A percentile compares a stretch with the other conserved stretches of the same genome.
Conservation (phyloP, 2,888 invertebrate species). For the Smittia aterrima region DNA sequence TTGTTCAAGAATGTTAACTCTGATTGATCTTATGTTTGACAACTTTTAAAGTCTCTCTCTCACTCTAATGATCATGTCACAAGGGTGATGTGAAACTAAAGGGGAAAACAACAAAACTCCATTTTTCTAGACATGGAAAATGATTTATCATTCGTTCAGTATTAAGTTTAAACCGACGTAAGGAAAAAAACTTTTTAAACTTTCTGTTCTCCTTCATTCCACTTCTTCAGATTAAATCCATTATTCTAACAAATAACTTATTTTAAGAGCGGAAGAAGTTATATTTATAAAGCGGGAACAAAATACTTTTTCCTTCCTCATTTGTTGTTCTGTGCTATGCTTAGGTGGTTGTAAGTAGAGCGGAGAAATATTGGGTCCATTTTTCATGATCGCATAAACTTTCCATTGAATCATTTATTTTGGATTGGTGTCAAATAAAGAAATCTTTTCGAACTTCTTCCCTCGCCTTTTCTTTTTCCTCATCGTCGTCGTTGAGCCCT, state of each 20-base stretch:
- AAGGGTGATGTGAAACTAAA: too few relatives aligned
- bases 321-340: neutral
- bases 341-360: neutral
- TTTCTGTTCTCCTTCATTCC: neutral
- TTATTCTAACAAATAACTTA: conserved; percentile 41
- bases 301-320: conserved; percentile 6
- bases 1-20: too few relatives aligned
- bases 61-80: too few relatives aligned
- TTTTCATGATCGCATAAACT: conserved; percentile 37
- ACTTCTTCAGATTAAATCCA: conserved; percentile 31
- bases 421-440: conserved; percentile 41
- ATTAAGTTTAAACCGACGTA: neutral
- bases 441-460: conserved; percentile 26
- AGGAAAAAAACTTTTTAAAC: neutral
- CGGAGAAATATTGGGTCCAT: conserved; percentile 40
- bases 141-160: conserved; percentile 4
- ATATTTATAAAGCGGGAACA: conserved; percentile 2
- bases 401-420: conserved; percentile 19
- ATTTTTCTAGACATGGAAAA: neutral
- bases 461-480: neutral
- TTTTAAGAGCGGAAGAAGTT: neutral
- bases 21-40: too few relatives aligned
- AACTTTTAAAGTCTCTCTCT: too few relatives aligned
- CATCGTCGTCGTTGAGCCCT: neutral
- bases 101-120: neutral